Evolutionary conservation across 2,797 vertebrate genomes (phyloP), one percentile per base, ranked within the genome.

Genomic region (Hippoglossus hippoglossus): DNA sequence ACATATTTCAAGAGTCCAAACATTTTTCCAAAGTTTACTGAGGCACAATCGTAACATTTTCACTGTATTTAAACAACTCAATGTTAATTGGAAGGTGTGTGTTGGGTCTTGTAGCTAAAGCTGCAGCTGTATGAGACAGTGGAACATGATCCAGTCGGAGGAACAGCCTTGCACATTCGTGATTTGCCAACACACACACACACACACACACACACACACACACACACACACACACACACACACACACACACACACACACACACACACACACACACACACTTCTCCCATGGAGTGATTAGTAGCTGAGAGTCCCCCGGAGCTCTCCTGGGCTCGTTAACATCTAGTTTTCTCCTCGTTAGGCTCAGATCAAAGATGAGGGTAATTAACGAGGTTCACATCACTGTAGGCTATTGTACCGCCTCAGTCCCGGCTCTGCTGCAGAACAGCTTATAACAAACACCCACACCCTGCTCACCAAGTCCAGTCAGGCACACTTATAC

Each of bases 361-460:
- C 49, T 28, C 39, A 81, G 78, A 90, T 88, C 81, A 85, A 88
- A 88, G 80, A 81, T 57, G 19, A 28, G 44, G 65, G 64, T 85
- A 79, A 88, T 87, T 85, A 85, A 77, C 3, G 8, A 71, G 70
- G 59, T 82, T 85, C 69, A 80, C 64, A 71, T 26, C 62, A 69
- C 70, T 74, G 50, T 34, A 64, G 73, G 80, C 73, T 49, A 24
- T 63, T 63, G 64, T 55, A 47, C 34, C 25, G 57, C 58, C 50
- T 26, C 58, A 16, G 22, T 49, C 51, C 21, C 49, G 13, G 24
- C 72, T 63, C 54, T 19, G 8, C 52, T 64, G 55, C 67, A 39
- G 22, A 52, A 55, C 11, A 28, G 18, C 50, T 46, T 2, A 31
- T 3, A 13, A 44, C 62, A 64, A 46, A 58, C 52, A 54, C 54